Conservation (phyloP, 2,888 invertebrate genomes). For the Melikaiella ostensackeni region DNA sequence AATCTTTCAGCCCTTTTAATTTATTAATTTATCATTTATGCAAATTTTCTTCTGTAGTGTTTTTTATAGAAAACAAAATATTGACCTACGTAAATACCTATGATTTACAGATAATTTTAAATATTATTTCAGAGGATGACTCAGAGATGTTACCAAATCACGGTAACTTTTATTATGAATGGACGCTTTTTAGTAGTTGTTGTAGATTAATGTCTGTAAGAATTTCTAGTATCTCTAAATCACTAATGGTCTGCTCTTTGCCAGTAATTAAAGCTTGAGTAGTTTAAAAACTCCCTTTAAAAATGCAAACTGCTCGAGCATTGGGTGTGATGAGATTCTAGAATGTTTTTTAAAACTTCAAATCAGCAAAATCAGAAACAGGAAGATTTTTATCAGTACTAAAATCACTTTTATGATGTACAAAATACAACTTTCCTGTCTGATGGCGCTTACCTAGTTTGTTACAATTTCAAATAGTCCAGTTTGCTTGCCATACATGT, state of each 20-base stretch:
- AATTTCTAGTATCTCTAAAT: not conserved
- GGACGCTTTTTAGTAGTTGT: slow-evolving; percentile 64
- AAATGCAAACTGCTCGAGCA: not conserved
- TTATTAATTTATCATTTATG: slow-evolving; percentile 6
- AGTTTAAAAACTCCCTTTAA: not conserved
- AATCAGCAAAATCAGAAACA: slow-evolving; percentile 45
- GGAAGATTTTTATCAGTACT: slow-evolving; percentile 12
- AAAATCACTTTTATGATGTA: not conserved
- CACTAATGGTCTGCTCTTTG: not conserved
- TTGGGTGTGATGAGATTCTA: not conserved
- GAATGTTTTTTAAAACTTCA: not conserved
- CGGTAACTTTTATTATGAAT: slow-evolving; percentile 74
- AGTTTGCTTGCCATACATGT: slow-evolving; percentile 34
- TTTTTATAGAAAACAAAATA: not conserved
- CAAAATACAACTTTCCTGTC: slow-evolving; percentile 29
- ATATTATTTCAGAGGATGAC: slow-evolving; percentile 76
- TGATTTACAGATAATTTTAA: slow-evolving; percentile 61
- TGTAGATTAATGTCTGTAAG: slow-evolving; percentile 45
- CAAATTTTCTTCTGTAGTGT: slow-evolving; percentile 2
- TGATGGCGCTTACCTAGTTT: slow-evolving; percentile 41
- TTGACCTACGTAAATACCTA: slow-evolving; percentile 38
- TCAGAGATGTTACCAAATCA: slow-evolving; percentile 76
- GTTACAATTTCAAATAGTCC: slow-evolving; percentile 12
- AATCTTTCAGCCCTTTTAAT: not conserved
- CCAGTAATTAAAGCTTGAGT: not conserved